These are phyloP conservation scores for Delphinus delphis DNA, from an alignment of 2,113 vertebrate genomes.

Conservation along the genomic window DNA sequence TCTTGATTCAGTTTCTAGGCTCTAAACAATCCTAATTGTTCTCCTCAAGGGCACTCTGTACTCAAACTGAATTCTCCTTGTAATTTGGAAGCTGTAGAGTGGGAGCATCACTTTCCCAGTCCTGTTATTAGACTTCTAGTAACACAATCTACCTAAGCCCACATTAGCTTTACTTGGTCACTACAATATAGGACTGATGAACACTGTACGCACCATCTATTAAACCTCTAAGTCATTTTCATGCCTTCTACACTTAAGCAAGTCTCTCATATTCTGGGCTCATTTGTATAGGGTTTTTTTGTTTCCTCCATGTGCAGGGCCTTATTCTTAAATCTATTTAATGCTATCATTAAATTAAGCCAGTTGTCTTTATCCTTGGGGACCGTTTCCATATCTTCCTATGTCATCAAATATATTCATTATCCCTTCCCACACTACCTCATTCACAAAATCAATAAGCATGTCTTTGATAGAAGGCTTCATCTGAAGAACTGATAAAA, in stretches of 20 bases:
- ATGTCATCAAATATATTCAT: slow-evolving; percentile 7
- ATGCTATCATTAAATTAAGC: background rate
- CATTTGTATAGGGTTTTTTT: background rate
- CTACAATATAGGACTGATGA: background rate
- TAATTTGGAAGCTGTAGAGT: background rate
- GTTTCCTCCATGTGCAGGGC: background rate
- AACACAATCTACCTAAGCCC: background rate
- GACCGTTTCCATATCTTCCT: slow-evolving; percentile 24
- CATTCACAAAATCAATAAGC: slow-evolving; percentile 44
- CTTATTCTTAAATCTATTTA: background rate
- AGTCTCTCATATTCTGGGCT: background rate
- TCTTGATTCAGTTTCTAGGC: slow-evolving; percentile 14
- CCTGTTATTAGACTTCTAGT: background rate
- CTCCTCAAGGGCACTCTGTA: background rate
- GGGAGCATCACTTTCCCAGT: background rate
- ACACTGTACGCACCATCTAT: background rate
- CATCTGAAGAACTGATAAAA: slow-evolving; percentile 6
- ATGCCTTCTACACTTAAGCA: background rate
- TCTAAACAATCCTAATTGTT: background rate
- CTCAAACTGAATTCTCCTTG: background rate
- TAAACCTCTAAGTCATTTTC: background rate
- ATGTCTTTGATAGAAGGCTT: background rate
- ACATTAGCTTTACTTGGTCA: background rate
- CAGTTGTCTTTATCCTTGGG: slow-evolving; percentile 10
- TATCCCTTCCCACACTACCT: background rate